These are phyloP conservation scores for Tiaroga cobitis DNA, from an alignment of 2,797 vertebrate genomes.

Conservation along the genomic window DNA sequence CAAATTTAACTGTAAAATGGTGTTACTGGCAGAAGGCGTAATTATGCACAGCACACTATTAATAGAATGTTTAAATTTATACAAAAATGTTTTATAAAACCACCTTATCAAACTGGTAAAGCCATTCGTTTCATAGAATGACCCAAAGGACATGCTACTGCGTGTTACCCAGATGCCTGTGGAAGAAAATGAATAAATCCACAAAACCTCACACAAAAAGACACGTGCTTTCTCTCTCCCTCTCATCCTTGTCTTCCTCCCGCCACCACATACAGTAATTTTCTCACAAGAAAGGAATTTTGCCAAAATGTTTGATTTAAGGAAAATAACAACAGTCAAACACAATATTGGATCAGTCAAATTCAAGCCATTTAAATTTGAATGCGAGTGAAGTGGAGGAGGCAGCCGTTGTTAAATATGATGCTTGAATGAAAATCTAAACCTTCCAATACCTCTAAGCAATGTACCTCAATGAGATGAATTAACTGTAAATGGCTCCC, in stretches of 20 bases:
- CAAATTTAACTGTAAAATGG: neutral
- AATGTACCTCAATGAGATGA: slow-evolving; percentile 87
- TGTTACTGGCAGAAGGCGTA: neutral
- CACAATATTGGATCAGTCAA: slow-evolving; percentile 84
- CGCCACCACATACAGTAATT: slow-evolving; percentile 64
- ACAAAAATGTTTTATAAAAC: neutral
- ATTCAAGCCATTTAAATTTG: slow-evolving; percentile 84
- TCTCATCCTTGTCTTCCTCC: slow-evolving; percentile 60
- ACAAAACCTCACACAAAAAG: slow-evolving; percentile 37
- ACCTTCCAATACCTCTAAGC: slow-evolving; percentile 87
- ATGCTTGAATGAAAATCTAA: slow-evolving; percentile 87
- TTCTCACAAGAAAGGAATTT: slow-evolving; percentile 73
- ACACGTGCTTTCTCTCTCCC: slow-evolving; percentile 32
- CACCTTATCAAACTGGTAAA: neutral
- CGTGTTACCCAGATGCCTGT: slow-evolving; percentile 19
- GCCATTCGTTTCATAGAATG: neutral
- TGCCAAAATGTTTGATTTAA: slow-evolving; percentile 80
- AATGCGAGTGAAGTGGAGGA: slow-evolving; percentile 78
- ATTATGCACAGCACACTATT: neutral
- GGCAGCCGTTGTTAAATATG: slow-evolving; percentile 84
- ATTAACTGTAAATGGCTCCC: slow-evolving; percentile 87
- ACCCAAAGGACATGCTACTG: neutral
- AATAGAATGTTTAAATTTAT: neutral
- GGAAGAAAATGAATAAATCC: slow-evolving; percentile 35
- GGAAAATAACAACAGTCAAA: slow-evolving; percentile 82